phyloP scores from a whole-genome alignment of 1,140 invertebrate species.

The Aporrectodea caliginosa region DNA sequence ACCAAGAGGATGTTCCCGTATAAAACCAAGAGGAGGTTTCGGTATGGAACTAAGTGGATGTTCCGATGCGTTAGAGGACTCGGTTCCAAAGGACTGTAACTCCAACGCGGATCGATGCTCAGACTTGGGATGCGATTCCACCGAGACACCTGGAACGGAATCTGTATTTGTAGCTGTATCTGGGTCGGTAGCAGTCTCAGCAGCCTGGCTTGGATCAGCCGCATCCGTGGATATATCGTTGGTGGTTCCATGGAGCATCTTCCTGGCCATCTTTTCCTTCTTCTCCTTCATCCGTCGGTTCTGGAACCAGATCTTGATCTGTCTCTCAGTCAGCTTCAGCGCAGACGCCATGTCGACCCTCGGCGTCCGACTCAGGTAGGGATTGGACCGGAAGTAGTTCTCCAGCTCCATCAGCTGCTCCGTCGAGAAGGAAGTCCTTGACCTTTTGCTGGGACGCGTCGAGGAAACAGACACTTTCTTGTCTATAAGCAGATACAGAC shows the following conservation, averaged over 20 bases:
- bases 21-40: too few relatives aligned
- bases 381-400: neutral
- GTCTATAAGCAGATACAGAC: neutral
- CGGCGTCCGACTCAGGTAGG: neutral
- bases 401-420: neutral
- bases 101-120: too few relatives aligned
- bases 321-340: neutral
- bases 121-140: too few relatives aligned
- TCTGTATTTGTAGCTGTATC: too few relatives aligned
- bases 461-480: neutral
- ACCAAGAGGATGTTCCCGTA: too few relatives aligned
- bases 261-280: neutral
- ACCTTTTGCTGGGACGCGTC: neutral
- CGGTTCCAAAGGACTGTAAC: too few relatives aligned
- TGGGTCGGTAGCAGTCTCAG: too few relatives aligned
- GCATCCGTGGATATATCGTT: neutral
- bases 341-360: neutral
- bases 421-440: neutral
- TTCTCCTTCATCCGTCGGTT: neutral
- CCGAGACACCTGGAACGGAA: too few relatives aligned
- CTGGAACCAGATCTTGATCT: constrained; percentile 2
- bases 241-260: too few relatives aligned
- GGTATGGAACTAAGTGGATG: too few relatives aligned
- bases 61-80: too few relatives aligned
- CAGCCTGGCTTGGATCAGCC: too few relatives aligned